Percentiles rank a stretch among this genome's conserved stretches.
These are phyloP conservation scores for Tretioscincus oriximinensis DNA, from an alignment of 2,113 vertebrate species.

Conservation along the genomic window DNA sequence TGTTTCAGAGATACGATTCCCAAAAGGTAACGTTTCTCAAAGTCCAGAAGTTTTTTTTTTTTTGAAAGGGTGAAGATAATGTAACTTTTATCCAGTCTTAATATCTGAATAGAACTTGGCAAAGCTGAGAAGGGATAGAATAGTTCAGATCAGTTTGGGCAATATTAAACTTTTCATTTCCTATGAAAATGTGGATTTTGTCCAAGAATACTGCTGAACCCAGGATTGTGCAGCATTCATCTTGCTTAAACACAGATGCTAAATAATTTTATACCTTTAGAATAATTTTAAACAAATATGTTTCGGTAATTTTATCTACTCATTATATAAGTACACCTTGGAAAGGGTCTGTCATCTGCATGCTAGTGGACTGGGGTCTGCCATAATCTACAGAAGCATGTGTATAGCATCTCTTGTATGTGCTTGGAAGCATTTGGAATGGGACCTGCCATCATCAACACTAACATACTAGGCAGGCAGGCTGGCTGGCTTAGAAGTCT, in stretches of 20 bases:
- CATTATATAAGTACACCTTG: not conserved
- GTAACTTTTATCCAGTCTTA: constrained; percentile 12
- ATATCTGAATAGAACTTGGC: constrained; percentile 36
- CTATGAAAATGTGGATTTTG: not conserved
- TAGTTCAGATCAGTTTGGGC: constrained; percentile 23
- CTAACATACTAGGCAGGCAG: too few relatives aligned
- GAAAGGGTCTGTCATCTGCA: not conserved
- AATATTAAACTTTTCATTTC: constrained; percentile 27
- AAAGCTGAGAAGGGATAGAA: constrained; percentile 31
- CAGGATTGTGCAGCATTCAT: constrained; percentile 17
- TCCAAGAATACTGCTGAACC: constrained; percentile 29
- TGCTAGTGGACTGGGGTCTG: not conserved
- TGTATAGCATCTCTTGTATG: constrained; percentile 1
- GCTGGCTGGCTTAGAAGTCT: too few relatives aligned
- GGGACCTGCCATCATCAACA: not conserved
- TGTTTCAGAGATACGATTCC: constrained; percentile 28
- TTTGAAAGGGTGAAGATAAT: not conserved
- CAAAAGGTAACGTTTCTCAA: constrained; percentile 19
- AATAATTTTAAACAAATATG: not conserved
- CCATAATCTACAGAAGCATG: not conserved
- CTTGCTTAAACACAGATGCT: not conserved
- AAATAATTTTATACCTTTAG: not conserved
- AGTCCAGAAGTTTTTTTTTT: not conserved
- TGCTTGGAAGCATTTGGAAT: constrained; percentile 19
- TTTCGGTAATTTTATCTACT: constrained; percentile 27